Evolutionary conservation across 2,888 invertebrate species (phyloP).

Genomic region (Pyrgus malvae): DNA sequence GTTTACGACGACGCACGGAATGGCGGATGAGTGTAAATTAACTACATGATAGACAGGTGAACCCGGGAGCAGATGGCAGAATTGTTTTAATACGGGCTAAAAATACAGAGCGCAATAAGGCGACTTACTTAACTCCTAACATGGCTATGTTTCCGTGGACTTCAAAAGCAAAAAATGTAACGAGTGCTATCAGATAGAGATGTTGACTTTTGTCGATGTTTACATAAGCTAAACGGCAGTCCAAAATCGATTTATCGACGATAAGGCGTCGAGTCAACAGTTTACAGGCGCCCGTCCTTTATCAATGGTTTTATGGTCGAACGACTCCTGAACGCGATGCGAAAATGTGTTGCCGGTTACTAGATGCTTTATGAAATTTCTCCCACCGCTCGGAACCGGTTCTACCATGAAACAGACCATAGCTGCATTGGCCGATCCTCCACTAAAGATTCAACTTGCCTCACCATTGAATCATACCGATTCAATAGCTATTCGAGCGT

Average conservation of each 20-base stretch:
- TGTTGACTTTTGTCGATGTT: conserved; percentile 75
- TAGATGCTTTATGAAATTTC: conserved; percentile 37
- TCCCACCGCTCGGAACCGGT: conserved; percentile 38
- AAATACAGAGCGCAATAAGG: conserved; percentile 58
- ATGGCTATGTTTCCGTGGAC: conserved; percentile 60
- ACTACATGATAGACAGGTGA: conserved; percentile 75
- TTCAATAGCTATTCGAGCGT: background rate
- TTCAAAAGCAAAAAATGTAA: conserved; percentile 51
- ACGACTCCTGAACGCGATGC: conserved; percentile 54
- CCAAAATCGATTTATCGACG: conserved; percentile 71
- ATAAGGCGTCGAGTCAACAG: conserved; percentile 69
- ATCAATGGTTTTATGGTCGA: conserved; percentile 60
- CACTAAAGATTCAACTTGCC: background rate
- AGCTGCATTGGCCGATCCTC: conserved; percentile 27
- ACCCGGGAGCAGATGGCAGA: conserved; percentile 67
- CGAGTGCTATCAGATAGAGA: conserved; percentile 71
- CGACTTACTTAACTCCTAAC: conserved; percentile 53
- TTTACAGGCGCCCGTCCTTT: conserved; percentile 66
- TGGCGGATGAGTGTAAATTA: conserved; percentile 67
- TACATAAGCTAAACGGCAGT: conserved; percentile 79
- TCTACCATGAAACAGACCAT: conserved; percentile 33
- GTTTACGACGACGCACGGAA: conserved; percentile 55
- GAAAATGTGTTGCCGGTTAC: conserved; percentile 47
- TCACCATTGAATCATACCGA: conserved; percentile 22
- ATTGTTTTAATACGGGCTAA: conserved; percentile 73